These are phyloP conservation scores for Astyanax mexicanus DNA, from an alignment of 2,797 vertebrate genomes.

Conservation along the genomic window DNA sequence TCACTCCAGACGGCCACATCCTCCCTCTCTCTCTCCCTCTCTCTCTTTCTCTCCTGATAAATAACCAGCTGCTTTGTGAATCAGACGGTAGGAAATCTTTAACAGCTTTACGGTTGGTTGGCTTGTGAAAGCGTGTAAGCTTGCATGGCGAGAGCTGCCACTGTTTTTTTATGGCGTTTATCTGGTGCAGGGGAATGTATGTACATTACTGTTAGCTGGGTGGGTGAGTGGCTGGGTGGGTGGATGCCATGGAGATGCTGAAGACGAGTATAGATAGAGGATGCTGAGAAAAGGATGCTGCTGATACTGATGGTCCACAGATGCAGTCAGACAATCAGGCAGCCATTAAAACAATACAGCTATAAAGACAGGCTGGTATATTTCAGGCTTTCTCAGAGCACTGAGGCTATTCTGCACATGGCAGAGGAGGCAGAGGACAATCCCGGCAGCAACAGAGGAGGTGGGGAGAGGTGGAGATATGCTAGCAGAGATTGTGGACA, in stretches of 20 bases:
- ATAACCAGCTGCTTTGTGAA: slow-evolving; percentile 38
- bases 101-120: too few species aligned
- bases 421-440: slow-evolving; percentile 52
- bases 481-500: background rate
- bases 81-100: slow-evolving; percentile 37
- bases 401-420: background rate
- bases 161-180: too few species aligned
- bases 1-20: slow-evolving; percentile 66
- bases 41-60: slow-evolving; percentile 63
- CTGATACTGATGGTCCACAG: slow-evolving; percentile 41
- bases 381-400: background rate
- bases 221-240: slow-evolving; percentile 63
- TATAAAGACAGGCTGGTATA: too few species aligned
- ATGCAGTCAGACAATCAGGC: background rate
- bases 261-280: slow-evolving; percentile 34
- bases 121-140: background rate
- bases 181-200: background rate
- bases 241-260: slow-evolving; percentile 39
- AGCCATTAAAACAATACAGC: background rate
- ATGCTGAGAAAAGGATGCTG: slow-evolving; percentile 29
- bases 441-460: slow-evolving; percentile 41
- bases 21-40: slow-evolving; percentile 61
- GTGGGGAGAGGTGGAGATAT: background rate
- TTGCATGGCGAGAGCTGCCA: too few species aligned
- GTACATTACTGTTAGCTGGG: slow-evolving; percentile 44